These are phyloP conservation scores for Thymallus thymallus DNA, from an alignment of 2,113 vertebrate genomes.

Conservation along the genomic window DNA sequence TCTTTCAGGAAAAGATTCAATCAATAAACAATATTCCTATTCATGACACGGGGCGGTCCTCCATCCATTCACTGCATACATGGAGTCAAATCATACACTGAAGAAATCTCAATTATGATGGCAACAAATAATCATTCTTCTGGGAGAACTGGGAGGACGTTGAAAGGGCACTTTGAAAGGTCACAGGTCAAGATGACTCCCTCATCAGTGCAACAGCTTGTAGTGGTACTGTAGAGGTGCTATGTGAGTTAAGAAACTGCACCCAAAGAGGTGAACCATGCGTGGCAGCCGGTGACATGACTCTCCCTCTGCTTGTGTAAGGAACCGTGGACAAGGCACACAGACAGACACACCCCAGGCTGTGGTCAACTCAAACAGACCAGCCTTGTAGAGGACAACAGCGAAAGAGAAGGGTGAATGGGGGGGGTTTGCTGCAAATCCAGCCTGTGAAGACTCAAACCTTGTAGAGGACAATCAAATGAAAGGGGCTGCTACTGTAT, in stretches of 20 bases:
- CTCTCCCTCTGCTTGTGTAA: conserved; percentile 47
- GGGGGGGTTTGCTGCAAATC: too few relatives aligned
- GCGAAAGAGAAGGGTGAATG: not conserved
- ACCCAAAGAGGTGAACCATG: conserved; percentile 39
- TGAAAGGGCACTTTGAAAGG: not conserved
- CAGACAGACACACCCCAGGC: conserved; percentile 20
- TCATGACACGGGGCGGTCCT: conserved; percentile 59
- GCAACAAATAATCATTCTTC: conserved; percentile 49
- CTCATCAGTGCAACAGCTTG: conserved; percentile 49
- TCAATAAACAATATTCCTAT: conserved; percentile 59
- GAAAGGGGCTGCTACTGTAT: conserved; percentile 26
- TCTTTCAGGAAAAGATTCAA: conserved; percentile 43
- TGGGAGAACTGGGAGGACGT: conserved; percentile 28
- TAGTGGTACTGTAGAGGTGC: conserved; percentile 33
- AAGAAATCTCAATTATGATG: conserved; percentile 35
- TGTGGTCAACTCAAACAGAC: conserved; percentile 9
- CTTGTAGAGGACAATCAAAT: not conserved
- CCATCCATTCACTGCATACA: conserved; percentile 41
- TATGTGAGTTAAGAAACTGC: conserved; percentile 47
- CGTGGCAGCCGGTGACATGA: conserved; percentile 42
- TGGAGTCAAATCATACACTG: conserved; percentile 59
- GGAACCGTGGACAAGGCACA: conserved; percentile 39
- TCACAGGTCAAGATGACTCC: conserved; percentile 38
- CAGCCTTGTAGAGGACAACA: conserved; percentile 15
- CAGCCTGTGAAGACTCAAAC: not conserved